Base-by-base conservation (phyloP, 1,140 invertebrate species). In the Laupala kohalensis region DNA sequence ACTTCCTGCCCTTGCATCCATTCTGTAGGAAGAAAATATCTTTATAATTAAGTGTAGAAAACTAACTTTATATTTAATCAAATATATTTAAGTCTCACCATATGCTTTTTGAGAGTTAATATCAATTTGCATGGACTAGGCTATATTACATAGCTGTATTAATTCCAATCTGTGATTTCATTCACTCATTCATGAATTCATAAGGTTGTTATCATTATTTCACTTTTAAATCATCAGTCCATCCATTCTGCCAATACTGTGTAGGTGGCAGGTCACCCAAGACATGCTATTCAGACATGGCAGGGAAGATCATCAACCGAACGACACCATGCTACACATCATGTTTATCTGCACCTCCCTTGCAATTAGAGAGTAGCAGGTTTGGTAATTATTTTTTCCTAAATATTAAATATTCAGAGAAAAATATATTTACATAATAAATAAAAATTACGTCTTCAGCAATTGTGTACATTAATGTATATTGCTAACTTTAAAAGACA, bases 401-500 rank as follows among this genome's bases (percentile, higher is more conserved):
- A 37, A 68, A 28, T n/a, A 37, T 68, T 29, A 68, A 29, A 29
- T 6, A 68, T 68, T 68, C 29, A 29, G 67, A 68, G 67, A 29
- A 68, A 29, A 68, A 5, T 68, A 68, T 68, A 68, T 68, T 68
- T 27, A 29, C 27, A 30, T 68, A 68, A 68, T 27, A 29, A 68
- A 30, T 68, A 68, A 68, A 24, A 29, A 68, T 37, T 68, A 68
- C 27, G 67, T 68, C 67, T 68, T 68, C 67, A 68, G 67, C 67
- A 67, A 28, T 67, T 67, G 15, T 67, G 66, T 67, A 27, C 66
- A 68, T 68, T 68, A 68, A 68, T 68, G 67, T 68, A 29, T 68
- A 68, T 53, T 68, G 67, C 67, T 27, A 68, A 23, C 67, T 68
- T 68, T 68, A 68, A 68, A 68, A 25, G 13, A 68, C 4, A 29